These are phyloP conservation scores for Uloborus diversus DNA, from an alignment of 1,140 invertebrate genomes.

Conservation along the genomic window DNA sequence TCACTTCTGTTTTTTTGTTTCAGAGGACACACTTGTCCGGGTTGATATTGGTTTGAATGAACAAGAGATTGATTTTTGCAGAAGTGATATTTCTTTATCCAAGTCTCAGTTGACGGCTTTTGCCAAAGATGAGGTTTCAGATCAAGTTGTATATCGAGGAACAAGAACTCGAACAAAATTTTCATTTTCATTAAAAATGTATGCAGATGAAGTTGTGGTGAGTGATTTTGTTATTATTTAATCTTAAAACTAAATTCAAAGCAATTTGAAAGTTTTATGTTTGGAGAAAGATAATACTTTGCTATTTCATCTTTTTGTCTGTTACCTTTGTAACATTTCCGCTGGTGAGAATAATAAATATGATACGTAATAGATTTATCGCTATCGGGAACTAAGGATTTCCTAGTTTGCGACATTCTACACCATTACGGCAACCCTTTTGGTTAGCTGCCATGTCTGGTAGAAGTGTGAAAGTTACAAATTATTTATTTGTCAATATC, in stretches of 20 bases:
- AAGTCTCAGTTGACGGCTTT: constrained; percentile 59
- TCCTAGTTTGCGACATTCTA: no score
- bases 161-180: constrained; percentile 64
- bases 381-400: neutral
- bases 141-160: constrained; percentile 61
- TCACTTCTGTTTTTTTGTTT: no score
- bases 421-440: no score
- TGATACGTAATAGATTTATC: neutral
- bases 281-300: no score
- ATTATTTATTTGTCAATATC: no score
- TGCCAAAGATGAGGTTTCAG: constrained; percentile 51
- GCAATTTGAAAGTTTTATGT: no score
- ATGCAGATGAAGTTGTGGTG: constrained; percentile 66
- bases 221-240: neutral
- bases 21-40: constrained; percentile 63
- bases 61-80: constrained; percentile 65
- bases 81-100: constrained; percentile 53
- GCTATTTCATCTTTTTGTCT: no score
- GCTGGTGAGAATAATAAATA: neutral
- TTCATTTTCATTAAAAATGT: constrained; percentile 67
- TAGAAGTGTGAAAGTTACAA: no score
- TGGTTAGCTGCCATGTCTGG: no score
- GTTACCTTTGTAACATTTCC: neutral
- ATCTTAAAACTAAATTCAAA: no score
- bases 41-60: constrained; percentile 62